Evolutionary conservation across 2,888 invertebrate genomes (phyloP), one percentile per base, ranked within the genome.

Genomic region (Cephus pulcher): DNA sequence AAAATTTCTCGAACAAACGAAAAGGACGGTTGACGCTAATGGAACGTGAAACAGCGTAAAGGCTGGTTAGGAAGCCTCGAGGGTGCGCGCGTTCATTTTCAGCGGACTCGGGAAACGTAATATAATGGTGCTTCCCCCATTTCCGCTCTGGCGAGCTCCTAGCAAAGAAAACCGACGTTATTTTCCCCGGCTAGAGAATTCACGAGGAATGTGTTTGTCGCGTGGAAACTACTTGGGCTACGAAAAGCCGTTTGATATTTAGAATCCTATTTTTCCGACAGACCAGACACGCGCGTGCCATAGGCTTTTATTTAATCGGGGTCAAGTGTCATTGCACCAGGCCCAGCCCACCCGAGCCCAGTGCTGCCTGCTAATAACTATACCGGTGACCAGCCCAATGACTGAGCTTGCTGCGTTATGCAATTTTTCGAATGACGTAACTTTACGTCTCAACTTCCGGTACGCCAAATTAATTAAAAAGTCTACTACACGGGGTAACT

Each of bases 31-130:
- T 76, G 78, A 75, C 12, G 73, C 76, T 68, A 76, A 70, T 74
- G 73, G 75, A 78, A 80, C 73, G 74, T 78, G 78, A 78, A 78
- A 76, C 73, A 78, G 75, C 74, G 75, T 37, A 34, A 73, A 75
- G 56, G 69, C 73, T 70, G 73, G 68, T 68, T 56, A 56, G 40
- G 40, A 56, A 23, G 40, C 40, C 40, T 56, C 40, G 23, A 15
- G 23, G 40, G 23, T 9, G 68, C 75, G 76, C 71, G 74, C 74
- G 73, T 78, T 78, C 75, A 78, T 78, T 76, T 78, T 68, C 23
- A 56, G 40, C 40, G 69, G 75, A 69, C 78, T 23, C 37, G 75
- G 68, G 73, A 33, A 71, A 34, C n/a, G 75, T 32, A 75, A 15
- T 69, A 75, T 56, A 75, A 34, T 34, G 23, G 70, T n/a, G 33